Conservation (phyloP, 2,888 invertebrate genomes). For the Calliphora vomitoria region DNA sequence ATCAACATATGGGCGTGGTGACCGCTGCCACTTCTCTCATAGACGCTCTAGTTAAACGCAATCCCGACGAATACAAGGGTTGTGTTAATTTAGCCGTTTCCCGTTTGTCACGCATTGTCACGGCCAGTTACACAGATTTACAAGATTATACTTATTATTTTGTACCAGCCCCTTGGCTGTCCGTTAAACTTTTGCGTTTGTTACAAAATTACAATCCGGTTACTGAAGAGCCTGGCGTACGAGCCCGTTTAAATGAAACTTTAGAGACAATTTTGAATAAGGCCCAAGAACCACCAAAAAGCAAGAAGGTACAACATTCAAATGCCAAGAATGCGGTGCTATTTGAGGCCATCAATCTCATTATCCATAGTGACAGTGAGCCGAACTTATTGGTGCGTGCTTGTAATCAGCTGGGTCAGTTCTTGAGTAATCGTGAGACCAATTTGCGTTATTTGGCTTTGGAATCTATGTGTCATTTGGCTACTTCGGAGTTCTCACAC, state of each 20-base stretch:
- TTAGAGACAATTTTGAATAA: slow-evolving; percentile 99
- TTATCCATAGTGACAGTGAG: slow-evolving; percentile 99
- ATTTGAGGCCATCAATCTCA: slow-evolving; percentile 99
- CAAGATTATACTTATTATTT: slow-evolving; percentile 99
- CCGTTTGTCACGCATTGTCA: slow-evolving; percentile 98
- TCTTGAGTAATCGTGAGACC: slow-evolving; percentile 98
- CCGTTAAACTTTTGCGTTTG: slow-evolving; percentile 97
- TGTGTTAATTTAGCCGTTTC: slow-evolving; percentile 99
- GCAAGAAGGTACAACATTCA: slow-evolving; percentile 99
- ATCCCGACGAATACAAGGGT: slow-evolving; percentile 99
- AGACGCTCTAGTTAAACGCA: slow-evolving; percentile 98
- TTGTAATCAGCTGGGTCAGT: slow-evolving; percentile 99
- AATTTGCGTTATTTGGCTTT: slow-evolving; percentile 98
- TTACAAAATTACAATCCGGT: slow-evolving; percentile 99
- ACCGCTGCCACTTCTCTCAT: slow-evolving; percentile 99
- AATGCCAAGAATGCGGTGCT: slow-evolving; percentile 99
- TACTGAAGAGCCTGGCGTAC: slow-evolving; percentile 97
- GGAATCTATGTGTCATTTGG: slow-evolving; percentile 99
- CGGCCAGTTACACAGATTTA: slow-evolving; percentile 98
- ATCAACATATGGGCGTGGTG: slow-evolving; percentile 99
- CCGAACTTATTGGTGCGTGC: slow-evolving; percentile 98
- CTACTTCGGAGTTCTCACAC: slow-evolving; percentile 99
- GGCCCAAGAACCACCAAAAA: slow-evolving; percentile 99
- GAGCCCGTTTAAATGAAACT: slow-evolving; percentile 98
- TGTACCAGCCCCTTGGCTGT: slow-evolving; percentile 99